Evolutionary conservation across 2,888 invertebrate genomes (phyloP).

Genomic region (Chaetogeoica ovagalla): DNA sequence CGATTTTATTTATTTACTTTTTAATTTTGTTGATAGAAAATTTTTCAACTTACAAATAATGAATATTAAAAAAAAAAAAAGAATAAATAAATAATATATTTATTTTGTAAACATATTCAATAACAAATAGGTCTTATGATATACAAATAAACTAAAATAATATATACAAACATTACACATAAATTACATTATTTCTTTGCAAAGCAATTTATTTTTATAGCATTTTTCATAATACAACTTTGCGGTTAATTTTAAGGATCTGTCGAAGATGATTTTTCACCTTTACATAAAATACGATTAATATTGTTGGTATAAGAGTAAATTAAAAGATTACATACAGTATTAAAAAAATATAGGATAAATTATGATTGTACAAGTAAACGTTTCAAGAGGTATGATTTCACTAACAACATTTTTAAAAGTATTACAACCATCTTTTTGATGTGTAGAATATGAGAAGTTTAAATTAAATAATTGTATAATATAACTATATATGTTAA

Average conservation of each 20-base stretch:
- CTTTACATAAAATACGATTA: slow-evolving; percentile 10
- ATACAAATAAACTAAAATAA: too few relatives aligned
- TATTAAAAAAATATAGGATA: not conserved
- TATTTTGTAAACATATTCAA: too few relatives aligned
- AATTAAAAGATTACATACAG: slow-evolving; percentile 1
- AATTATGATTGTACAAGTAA: not conserved
- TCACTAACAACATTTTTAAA: slow-evolving; percentile 2
- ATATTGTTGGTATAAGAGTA: not conserved
- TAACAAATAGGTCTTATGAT: too few relatives aligned
- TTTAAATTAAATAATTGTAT: slow-evolving; percentile 7
- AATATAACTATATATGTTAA: not conserved
- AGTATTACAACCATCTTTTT: not conserved
- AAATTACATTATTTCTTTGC: not conserved
- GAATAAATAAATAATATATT: too few relatives aligned
- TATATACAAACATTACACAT: too few relatives aligned
- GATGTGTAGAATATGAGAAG: not conserved
- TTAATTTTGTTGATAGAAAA: too few relatives aligned
- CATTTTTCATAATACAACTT: not conserved
- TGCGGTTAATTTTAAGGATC: slow-evolving; percentile 2
- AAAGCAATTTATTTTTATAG: not conserved
- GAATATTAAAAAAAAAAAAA: too few relatives aligned
- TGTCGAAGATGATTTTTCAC: not conserved
- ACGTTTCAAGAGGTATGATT: not conserved
- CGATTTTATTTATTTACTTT: too few relatives aligned
- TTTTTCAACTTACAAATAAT: too few relatives aligned